Evolutionary conservation across 2,888 invertebrate species (phyloP).

Genomic region (Taphrorychus bicolor): DNA sequence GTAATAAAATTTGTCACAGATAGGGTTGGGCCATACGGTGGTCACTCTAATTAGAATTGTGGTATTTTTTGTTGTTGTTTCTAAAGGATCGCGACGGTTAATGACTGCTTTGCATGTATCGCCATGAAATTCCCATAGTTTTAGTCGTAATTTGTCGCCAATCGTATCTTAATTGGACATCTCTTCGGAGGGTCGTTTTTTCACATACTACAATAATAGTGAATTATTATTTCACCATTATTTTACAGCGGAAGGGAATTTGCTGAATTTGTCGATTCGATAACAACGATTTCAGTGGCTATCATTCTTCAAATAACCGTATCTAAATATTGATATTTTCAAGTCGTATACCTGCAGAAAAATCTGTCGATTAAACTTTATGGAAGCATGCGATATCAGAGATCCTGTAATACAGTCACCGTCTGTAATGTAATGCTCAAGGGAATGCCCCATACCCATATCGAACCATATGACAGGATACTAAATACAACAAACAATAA

Average conservation of each 20-base stretch:
- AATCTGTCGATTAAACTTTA: not conserved
- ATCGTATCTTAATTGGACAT: not conserved
- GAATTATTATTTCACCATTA: not conserved
- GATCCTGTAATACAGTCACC: too few species aligned
- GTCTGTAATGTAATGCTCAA: not conserved
- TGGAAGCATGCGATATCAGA: too few species aligned
- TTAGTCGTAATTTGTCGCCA: not conserved
- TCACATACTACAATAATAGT: not conserved
- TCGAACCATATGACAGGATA: not conserved
- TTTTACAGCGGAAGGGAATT: not conserved
- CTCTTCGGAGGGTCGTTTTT: not conserved
- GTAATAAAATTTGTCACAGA: conserved; percentile 49
- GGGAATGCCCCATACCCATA: not conserved
- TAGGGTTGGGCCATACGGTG: conserved; percentile 39
- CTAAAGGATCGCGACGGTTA: not conserved
- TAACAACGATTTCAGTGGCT: conserved; percentile 12
- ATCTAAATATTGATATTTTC: conserved; percentile 12
- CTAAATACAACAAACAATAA: conserved; percentile 4
- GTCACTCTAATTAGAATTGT: conserved; percentile 48
- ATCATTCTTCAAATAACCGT: conserved; percentile 17
- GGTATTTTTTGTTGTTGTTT: conserved; percentile 30
- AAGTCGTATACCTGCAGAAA: not conserved
- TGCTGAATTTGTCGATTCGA: conserved; percentile 18
- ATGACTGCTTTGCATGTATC: conserved; percentile 10
- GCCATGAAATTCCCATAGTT: conserved; percentile 6